A percentile compares a stretch with the other conserved stretches of the same genome.
Evolutionary conservation across 2,888 invertebrate species (phyloP).

Genomic region (Cylindroiulus punctatus): DNA sequence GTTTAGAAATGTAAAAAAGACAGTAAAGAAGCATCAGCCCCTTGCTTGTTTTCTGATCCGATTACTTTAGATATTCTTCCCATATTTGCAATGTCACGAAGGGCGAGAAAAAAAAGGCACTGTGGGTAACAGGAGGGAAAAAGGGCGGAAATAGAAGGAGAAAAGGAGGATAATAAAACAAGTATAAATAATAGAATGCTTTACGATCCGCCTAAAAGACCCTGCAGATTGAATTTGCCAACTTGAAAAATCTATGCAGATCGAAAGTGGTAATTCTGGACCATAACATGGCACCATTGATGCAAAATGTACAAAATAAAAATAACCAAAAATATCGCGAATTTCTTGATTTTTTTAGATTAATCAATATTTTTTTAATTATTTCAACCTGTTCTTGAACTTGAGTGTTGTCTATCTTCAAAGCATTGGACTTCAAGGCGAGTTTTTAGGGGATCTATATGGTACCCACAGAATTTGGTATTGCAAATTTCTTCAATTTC

Average conservation of each 20-base stretch:
- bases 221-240: not conserved
- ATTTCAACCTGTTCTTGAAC: too few relatives aligned
- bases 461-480: too few relatives aligned
- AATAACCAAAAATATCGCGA: too few relatives aligned
- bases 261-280: not conserved
- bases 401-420: too few relatives aligned
- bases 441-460: too few relatives aligned
- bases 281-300: not conserved
- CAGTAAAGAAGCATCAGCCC: slow-evolving; percentile 36
- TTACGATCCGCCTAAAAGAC: not conserved
- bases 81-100: slow-evolving; percentile 53
- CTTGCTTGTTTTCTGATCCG: slow-evolving; percentile 46
- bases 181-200: not conserved
- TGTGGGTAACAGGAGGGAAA: not conserved
- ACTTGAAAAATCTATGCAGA: slow-evolving; percentile 1
- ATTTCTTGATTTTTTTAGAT: too few relatives aligned
- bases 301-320: too few relatives aligned
- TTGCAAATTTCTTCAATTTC: too few relatives aligned
- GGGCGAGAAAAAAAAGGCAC: not conserved
- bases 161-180: not conserved
- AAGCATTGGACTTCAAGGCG: too few relatives aligned
- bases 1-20: slow-evolving; percentile 42
- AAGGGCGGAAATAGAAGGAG: not conserved
- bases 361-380: too few relatives aligned
- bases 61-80: slow-evolving; percentile 50